These are phyloP conservation scores for Pterobdella sp. DNA, from an alignment of 2,888 invertebrate species.

Conservation along the genomic window DNA sequence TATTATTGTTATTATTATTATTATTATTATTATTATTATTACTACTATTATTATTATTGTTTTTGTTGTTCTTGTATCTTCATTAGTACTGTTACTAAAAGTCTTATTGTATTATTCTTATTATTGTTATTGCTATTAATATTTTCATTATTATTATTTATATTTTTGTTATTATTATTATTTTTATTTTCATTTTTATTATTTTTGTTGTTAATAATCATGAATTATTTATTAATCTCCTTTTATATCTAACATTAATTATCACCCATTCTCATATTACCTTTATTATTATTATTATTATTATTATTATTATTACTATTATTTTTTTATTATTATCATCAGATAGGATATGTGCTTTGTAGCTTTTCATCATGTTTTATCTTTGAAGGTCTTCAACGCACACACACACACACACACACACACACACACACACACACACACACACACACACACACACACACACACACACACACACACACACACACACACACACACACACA, in stretches of 20 bases:
- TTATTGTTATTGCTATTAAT: background rate
- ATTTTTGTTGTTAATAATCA: background rate
- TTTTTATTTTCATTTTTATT: background rate
- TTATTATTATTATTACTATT: background rate
- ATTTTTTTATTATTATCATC: background rate
- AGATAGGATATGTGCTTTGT: background rate
- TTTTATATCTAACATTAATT: background rate
- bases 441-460: conserved; percentile 20
- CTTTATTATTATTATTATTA: background rate
- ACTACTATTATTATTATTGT: background rate
- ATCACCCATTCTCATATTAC: background rate
- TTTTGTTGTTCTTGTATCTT: background rate
- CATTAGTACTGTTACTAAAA: no score
- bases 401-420: conserved; percentile 9
- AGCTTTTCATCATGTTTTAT: background rate
- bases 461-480: conserved; percentile 20
- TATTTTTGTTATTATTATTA: background rate
- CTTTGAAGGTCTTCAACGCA: background rate
- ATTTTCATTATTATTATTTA: background rate
- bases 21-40: no score
- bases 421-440: conserved; percentile 17
- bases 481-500: conserved; percentile 20
- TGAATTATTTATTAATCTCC: background rate
- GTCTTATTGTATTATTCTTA: no score
- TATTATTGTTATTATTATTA: no score